These are phyloP conservation scores for Drosophila kohkoa DNA, from an alignment of 1,140 invertebrate genomes.

Conservation along the genomic window DNA sequence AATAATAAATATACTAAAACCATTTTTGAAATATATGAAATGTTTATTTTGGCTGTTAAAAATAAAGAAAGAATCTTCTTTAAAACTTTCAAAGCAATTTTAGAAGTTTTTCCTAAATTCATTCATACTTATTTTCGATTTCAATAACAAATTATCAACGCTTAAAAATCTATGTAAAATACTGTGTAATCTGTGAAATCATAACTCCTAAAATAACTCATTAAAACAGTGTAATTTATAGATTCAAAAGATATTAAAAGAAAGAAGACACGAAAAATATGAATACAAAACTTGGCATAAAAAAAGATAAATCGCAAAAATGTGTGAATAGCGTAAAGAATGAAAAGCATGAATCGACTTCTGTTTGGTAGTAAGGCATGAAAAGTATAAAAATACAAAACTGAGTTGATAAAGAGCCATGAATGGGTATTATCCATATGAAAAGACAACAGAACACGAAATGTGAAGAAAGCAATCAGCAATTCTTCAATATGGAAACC, in stretches of 20 bases:
- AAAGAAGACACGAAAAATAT: neutral
- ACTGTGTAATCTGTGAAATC: neutral
- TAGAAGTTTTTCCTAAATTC: too few relatives aligned
- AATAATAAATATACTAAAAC: too few relatives aligned
- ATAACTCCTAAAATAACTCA: neutral
- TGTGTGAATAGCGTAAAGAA: neutral
- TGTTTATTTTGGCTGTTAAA: too few relatives aligned
- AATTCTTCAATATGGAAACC: slow-evolving; percentile 5
- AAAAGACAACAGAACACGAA: slow-evolving; percentile 6
- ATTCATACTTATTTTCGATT: too few relatives aligned
- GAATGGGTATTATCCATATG: slow-evolving; percentile 9
- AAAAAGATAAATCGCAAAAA: neutral
- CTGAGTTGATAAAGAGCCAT: neutral
- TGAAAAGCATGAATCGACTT: neutral
- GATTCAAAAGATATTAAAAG: neutral
- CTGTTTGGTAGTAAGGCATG: neutral
- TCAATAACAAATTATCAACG: too few relatives aligned
- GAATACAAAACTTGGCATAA: neutral
- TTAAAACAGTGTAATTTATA: neutral
- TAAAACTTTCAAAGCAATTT: too few relatives aligned
- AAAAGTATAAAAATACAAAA: neutral
- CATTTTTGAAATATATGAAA: too few relatives aligned
- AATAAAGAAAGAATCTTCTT: too few relatives aligned
- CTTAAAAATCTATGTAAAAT: too few relatives aligned
- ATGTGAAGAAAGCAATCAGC: slow-evolving; percentile 8